Evolutionary conservation across 2,888 invertebrate species (phyloP).

Genomic region (Tupiocoris notatus): DNA sequence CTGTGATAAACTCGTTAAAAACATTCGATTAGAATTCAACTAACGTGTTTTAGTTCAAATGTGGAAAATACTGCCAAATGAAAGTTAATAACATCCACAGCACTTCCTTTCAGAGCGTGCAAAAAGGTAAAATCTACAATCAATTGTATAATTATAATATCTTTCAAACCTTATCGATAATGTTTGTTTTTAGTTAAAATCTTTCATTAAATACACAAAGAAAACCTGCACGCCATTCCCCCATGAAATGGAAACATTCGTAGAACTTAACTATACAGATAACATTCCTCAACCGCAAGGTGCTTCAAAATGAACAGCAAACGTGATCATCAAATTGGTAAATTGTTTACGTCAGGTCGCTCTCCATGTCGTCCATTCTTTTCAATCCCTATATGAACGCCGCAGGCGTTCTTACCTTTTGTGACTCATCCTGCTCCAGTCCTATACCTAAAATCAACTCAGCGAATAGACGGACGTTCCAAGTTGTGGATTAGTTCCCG

Average conservation of each 20-base stretch:
- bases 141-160: background rate
- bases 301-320: background rate
- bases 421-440: no score
- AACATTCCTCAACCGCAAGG: background rate
- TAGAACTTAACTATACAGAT: background rate
- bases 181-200: background rate
- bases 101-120: no score
- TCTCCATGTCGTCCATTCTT: no score
- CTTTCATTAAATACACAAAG: background rate
- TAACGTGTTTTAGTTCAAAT: no score
- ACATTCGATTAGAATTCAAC: no score
- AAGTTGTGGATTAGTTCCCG: no score
- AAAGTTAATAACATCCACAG: background rate
- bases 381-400: no score
- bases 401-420: no score
- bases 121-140: background rate
- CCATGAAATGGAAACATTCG: background rate
- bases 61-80: background rate
- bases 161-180: background rate
- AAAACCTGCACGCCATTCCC: background rate
- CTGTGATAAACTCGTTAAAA: no score
- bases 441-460: no score
- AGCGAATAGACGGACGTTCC: no score
- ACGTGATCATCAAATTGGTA: background rate
- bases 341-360: background rate